Evolutionary conservation across 2,888 invertebrate genomes (phyloP), one percentile per base, ranked within the genome.

Genomic region (Tetrapedia diversipes): DNA sequence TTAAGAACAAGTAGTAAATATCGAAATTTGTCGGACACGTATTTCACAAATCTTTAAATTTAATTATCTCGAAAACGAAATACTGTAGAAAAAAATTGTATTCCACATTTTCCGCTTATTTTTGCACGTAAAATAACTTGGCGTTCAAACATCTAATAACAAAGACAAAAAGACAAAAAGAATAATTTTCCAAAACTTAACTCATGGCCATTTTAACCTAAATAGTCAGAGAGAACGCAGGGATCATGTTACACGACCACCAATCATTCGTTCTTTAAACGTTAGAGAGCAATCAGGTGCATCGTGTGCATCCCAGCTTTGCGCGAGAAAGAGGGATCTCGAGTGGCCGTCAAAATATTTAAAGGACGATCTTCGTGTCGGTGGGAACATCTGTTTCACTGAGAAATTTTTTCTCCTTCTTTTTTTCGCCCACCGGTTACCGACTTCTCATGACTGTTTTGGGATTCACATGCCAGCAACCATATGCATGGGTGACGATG

Each of bases 311-410:
- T 63, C 22, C 27, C 53, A 45, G 65, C 41, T 60, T n/a, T 37
- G 51, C 49, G 19, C 14, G 29, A 53, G 27, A 29, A n/a, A 24
- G 11, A 60, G 67, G 51, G 16, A 53, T 67, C 65, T 77, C 65
- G 49, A 80, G 70, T 66, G 59, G 67, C 43, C 56, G 76, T 79
- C 67, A 81, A 81, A 84, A 83, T 78, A 79, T 81, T 81, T 77
- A 78, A 81, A 81, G 76, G 72, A 74, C 63, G 8, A 56, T 24
- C 27, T n/a, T 14, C 45, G 16, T 49, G 7, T 27, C 45, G 32
- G 37, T 45, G 47, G 45, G 65, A 78, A 73, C 81, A 84, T 80
- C 77, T 84, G 84, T 82, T 79, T 56, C 61, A 68, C 41, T 39
- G 41, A 34, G 8, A 22, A 29, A 47, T 39, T 49, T 66, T 70